Evolutionary conservation across 2,888 invertebrate genomes (phyloP), one percentile per base, ranked within the genome.

Genomic region (Synanthedon myopaeformis): DNA sequence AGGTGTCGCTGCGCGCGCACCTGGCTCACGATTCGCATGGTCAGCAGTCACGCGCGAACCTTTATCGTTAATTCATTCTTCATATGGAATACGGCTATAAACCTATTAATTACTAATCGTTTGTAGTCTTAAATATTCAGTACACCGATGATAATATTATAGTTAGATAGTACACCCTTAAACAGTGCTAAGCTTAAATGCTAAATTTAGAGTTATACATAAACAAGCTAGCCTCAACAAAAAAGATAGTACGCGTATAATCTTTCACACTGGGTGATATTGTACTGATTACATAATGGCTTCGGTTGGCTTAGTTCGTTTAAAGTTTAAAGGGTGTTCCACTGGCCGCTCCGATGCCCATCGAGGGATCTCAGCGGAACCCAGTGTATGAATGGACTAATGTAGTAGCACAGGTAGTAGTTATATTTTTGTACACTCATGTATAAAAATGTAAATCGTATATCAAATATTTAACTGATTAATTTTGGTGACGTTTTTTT

Each of bases 11-110:
- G 70, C 66, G 67, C 65, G 77, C 76, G 74, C 82, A 83, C 83
- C 83, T 83, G 84, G 82, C 73, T 69, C 82, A 81, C 82, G 83
- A 81, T 68, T 74, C 71, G 63, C 66, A 69, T 68, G 71, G 75
- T 82, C 82, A 80, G 70, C 67, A 71, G 75, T 82, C 82, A 81
- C 81, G 82, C 77, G 76, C 75, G 60, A 65, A 67, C 58, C 71
- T 65, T 64, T 69, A 74, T 76, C 73, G 65, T 76, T 79, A 79
- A 76, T 78, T 74, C 73, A 69, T 76, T 69, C 61, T 58, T 62
- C 67, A 59, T 60, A 56, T 13, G 35, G 35, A 35, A 35, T 35
- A 35, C 10, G 35, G 35, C 35, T 35, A 35, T 35, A 35, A 35
- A 35, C 35, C 10, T 35, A 35, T 35, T 10, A 35, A 35, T 35